A percentile compares a stretch with the other conserved stretches of the same genome.
Evolutionary conservation across 2,888 invertebrate genomes (phyloP).

Genomic region (Drosophila longiperda): DNA sequence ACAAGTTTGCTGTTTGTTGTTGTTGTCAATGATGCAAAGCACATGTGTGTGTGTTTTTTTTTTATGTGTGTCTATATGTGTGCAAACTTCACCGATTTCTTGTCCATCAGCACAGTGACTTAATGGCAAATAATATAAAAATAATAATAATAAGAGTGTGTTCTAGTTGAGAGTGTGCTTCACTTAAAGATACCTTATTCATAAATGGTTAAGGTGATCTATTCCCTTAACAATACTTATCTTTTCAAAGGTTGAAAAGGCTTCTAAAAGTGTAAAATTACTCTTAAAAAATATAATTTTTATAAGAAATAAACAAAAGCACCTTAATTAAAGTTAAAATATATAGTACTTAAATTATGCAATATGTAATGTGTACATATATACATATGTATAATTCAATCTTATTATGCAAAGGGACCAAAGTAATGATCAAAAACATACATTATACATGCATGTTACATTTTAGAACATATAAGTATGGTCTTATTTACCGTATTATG

Average conservation of each 20-base stretch:
- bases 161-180: not conserved
- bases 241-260: not conserved
- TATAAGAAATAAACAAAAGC: not conserved
- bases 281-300: not conserved
- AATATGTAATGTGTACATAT: not conserved
- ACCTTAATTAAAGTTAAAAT: not conserved
- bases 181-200: not conserved
- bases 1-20: constrained; percentile 33
- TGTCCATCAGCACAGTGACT: constrained; percentile 46
- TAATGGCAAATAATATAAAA: constrained; percentile 37
- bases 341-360: not conserved
- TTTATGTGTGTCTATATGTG: constrained; percentile 4
- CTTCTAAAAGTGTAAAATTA: not conserved
- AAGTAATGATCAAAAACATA: not conserved
- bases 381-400: not conserved
- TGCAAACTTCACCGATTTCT: constrained; percentile 14
- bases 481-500: not conserved
- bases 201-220: not conserved
- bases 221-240: not conserved
- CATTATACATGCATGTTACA: not conserved
- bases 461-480: not conserved
- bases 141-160: constrained; percentile 25
- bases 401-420: not conserved
- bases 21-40: constrained; percentile 45
- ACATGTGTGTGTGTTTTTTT: constrained; percentile 20